Base-by-base conservation (phyloP, 1,140 invertebrate genomes). In the Coenobita brevimanus region DNA sequence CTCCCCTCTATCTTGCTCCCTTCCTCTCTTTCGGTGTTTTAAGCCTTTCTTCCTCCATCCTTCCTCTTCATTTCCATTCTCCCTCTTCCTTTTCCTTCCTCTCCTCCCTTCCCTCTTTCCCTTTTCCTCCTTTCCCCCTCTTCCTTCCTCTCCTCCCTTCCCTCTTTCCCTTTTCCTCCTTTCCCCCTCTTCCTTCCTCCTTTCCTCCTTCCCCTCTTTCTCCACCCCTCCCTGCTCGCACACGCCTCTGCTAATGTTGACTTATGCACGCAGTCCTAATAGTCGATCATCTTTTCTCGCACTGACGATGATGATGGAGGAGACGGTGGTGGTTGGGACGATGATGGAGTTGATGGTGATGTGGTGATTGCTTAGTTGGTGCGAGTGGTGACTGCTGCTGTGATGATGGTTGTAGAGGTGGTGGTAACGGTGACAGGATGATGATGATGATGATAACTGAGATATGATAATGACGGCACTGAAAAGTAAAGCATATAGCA, bases 221-320 rank as follows among this genome's bases (percentile, higher is more conserved):
- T 27, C 67, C n/a, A 13, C 8, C 67, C n/a, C n/a, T 57, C 13
- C 13, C n/a, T 57, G 13, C 54, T n/a, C 54, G 54, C n/a, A 10
- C 54, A 57, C n/a, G n/a, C n/a, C n/a, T n/a, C n/a, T n/a, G n/a
- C n/a, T n/a, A 27, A 10, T 76, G 73, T 76, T 76, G 73, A 76
- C 36, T 76, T 76, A 76, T 76, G 73, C 73, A 43, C 73, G 43
- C 41, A 71, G 36, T 71, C 67, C 36, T 38, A 38, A 17, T 21
- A 38, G 15, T n/a, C 24, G 27, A 38, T 71, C 36, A 71, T 71
- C n/a, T 71, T 71, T 71, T 38, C 41, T 33, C 24, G 67, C 67
- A 4, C 67, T 3, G 67, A 33, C 33, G 62, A 64, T 64, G 21
- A 21, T 3, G 62, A 64, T 21, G 3, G 21, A 3, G 62, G 33